Percentiles rank a stretch among this genome's conserved stretches.
Conservation (phyloP, 2,113 vertebrate species). For the Epinephelus fuscoguttatus region DNA sequence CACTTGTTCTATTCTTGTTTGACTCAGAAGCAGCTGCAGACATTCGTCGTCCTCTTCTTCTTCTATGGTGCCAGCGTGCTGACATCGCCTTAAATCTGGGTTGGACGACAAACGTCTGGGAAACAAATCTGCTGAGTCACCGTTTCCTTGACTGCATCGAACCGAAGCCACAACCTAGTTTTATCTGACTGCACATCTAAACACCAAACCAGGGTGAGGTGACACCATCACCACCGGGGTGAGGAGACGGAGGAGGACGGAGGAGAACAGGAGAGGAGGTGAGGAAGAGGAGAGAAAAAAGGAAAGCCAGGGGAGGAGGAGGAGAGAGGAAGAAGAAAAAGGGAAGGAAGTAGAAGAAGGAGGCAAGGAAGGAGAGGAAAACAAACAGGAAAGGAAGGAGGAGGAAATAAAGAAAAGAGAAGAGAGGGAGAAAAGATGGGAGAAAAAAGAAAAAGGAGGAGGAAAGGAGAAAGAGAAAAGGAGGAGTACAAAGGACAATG, state of each 20-base stretch:
- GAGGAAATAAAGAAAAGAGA: no score
- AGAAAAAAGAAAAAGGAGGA: no score
- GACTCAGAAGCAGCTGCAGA: background rate
- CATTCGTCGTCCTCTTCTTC: background rate
- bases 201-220: constrained; percentile 39
- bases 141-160: background rate
- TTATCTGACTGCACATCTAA: constrained; percentile 53
- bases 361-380: no score
- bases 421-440: no score
- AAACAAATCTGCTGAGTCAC: constrained; percentile 32
- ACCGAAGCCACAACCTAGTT: constrained; percentile 61
- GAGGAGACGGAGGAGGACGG: background rate
- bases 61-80: background rate
- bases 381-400: background rate
- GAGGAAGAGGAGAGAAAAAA: background rate
- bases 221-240: background rate
- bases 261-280: background rate
- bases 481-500: no score
- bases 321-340: background rate
- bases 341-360: background rate
- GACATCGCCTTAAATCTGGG: constrained; percentile 45
- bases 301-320: background rate
- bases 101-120: constrained; percentile 12
- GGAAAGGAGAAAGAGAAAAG: no score
- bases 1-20: background rate